A percentile compares a stretch with the other conserved stretches of the same genome.
phyloP scores from a whole-genome alignment of 2,888 invertebrate genomes.

The Flexamia atlantica region DNA sequence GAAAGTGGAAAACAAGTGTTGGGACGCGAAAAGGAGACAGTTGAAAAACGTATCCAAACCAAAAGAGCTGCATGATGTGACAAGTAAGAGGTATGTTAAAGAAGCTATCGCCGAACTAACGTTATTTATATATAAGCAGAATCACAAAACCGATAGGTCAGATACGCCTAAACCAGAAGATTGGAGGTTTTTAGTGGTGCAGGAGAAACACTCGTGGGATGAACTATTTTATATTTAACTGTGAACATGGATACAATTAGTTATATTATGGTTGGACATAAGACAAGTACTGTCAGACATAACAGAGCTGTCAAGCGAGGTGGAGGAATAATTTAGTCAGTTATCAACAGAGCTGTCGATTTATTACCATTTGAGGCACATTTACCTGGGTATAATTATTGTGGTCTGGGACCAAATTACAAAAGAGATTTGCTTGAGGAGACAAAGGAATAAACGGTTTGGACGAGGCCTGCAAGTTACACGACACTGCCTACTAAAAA shows the following conservation, averaged over 20 bases:
- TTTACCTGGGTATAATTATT: constrained; percentile 65
- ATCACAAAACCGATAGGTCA: background rate
- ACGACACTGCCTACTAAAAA: constrained; percentile 65
- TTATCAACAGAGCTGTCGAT: constrained; percentile 60
- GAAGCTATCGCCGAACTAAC: too few species aligned
- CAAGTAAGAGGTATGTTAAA: too few species aligned
- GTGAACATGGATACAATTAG: background rate
- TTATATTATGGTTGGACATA: background rate
- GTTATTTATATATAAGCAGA: background rate
- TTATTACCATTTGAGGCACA: constrained; percentile 63
- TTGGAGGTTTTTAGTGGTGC: too few species aligned
- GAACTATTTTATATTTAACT: background rate
- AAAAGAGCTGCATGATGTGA: too few species aligned
- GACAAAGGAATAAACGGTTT: constrained; percentile 63
- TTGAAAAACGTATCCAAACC: background rate
- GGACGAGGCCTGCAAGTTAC: constrained; percentile 66
- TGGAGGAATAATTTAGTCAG: background rate
- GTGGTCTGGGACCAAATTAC: constrained; percentile 65
- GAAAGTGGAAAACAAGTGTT: background rate
- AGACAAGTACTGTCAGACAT: constrained; percentile 62
- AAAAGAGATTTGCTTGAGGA: constrained; percentile 57
- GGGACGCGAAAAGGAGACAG: background rate
- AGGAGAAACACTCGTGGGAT: background rate
- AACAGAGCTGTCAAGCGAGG: background rate
- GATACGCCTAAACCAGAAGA: background rate